phyloP scores from a whole-genome alignment of 2,888 invertebrate genomes.

The Zygogramma bicolorata region DNA sequence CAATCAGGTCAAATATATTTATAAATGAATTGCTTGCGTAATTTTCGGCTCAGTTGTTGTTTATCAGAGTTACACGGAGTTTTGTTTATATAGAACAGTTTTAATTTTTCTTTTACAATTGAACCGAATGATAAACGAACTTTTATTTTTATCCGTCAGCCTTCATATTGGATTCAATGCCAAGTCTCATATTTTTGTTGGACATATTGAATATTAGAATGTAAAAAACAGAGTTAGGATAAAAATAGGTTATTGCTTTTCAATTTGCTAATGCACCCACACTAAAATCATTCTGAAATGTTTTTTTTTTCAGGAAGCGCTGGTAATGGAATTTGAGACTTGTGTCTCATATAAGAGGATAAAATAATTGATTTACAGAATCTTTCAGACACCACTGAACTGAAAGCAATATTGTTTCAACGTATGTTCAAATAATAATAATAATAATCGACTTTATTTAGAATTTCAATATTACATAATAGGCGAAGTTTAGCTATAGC shows the following conservation, averaged over 20 bases:
- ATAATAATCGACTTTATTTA: no score
- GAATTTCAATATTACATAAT: no score
- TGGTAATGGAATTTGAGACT: not conserved
- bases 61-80: not conserved
- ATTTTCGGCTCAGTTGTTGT: not conserved
- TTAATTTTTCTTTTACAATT: not conserved
- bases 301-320: not conserved
- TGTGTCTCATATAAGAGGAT: not conserved
- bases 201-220: not conserved
- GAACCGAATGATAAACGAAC: not conserved
- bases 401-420: no score
- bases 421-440: no score
- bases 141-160: slow-evolving; percentile 1
- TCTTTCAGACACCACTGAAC: no score
- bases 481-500: no score
- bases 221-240: not conserved
- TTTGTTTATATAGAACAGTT: not conserved
- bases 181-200: not conserved
- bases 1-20: slow-evolving; percentile 6
- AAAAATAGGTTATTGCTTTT: not conserved
- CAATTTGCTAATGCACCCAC: not conserved
- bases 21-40: not conserved
- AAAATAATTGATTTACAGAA: no score
- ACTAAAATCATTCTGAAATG: not conserved
- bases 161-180: not conserved